phyloP scores from a whole-genome alignment of 2,797 vertebrate species.

The Sparus aurata region DNA sequence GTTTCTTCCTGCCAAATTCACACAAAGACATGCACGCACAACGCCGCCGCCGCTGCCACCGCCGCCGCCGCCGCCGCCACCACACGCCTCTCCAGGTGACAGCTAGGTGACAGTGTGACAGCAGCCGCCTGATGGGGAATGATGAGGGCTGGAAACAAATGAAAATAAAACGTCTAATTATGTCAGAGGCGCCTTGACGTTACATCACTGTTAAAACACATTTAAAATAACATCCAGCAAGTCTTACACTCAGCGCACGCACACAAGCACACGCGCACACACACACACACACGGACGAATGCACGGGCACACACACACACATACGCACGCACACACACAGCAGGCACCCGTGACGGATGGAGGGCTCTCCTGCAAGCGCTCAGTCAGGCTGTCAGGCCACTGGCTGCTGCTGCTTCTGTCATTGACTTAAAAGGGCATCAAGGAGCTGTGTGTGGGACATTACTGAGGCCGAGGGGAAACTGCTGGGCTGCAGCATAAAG shows the following conservation, averaged over 20 bases:
- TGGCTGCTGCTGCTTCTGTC: slow-evolving; percentile 81
- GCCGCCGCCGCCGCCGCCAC: slow-evolving; percentile 8
- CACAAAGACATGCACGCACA: slow-evolving; percentile 23
- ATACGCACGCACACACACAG: slow-evolving; percentile 48
- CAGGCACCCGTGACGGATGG: slow-evolving; percentile 81
- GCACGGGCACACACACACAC: slow-evolving; percentile 23
- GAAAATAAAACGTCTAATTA: slow-evolving; percentile 86
- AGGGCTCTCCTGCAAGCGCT: slow-evolving; percentile 81
- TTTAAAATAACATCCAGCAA: slow-evolving; percentile 84
- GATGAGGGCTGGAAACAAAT: slow-evolving; percentile 82
- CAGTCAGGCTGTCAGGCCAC: slow-evolving; percentile 84
- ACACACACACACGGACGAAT: slow-evolving; percentile 10
- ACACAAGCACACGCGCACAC: slow-evolving; percentile 25
- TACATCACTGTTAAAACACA: slow-evolving; percentile 84
- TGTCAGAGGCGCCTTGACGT: slow-evolving; percentile 78
- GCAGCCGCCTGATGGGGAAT: slow-evolving; percentile 76
- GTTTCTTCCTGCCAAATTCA: slow-evolving; percentile 44
- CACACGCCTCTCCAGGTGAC: slow-evolving; percentile 71
- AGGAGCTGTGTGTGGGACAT: slow-evolving; percentile 80
- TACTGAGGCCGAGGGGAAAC: slow-evolving; percentile 77
- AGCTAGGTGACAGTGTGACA: slow-evolving; percentile 74
- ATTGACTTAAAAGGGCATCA: slow-evolving; percentile 83
- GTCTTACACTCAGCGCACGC: slow-evolving; percentile 24
- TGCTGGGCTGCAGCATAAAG: slow-evolving; percentile 75
- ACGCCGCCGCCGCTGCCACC: background rate